These are phyloP conservation scores for Diabrotica balteata DNA, from an alignment of 2,888 invertebrate species.

Conservation along the genomic window DNA sequence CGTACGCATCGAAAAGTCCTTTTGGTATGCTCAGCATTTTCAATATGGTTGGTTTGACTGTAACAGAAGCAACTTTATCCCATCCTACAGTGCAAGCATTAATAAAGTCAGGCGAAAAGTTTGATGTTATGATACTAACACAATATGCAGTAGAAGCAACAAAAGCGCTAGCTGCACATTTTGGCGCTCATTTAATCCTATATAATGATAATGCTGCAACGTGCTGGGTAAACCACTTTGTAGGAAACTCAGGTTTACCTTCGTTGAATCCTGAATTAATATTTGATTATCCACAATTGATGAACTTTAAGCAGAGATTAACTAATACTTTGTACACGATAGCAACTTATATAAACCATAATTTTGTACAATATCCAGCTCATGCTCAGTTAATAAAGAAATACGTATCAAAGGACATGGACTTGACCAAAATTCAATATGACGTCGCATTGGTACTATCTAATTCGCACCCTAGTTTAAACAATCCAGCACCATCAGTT, in stretches of 20 bases:
- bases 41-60: too few species aligned
- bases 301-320: constrained; percentile 64
- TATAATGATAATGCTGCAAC: constrained; percentile 60
- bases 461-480: constrained; percentile 62
- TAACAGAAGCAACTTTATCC: too few species aligned
- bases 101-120: constrained; percentile 43
- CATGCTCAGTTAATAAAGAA: constrained; percentile 45
- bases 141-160: constrained; percentile 55
- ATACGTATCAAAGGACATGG: constrained; percentile 46
- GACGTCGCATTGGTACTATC: constrained; percentile 47
- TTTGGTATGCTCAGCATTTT: too few species aligned
- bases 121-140: constrained; percentile 61
- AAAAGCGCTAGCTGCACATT: constrained; percentile 55
- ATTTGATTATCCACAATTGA: constrained; percentile 56
- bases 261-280: constrained; percentile 62
- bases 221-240: constrained; percentile 60
- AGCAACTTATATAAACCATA: constrained; percentile 39
- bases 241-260: constrained; percentile 60
- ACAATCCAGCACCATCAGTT: constrained; percentile 60
- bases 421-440: constrained; percentile 42
- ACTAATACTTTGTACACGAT: constrained; percentile 59
- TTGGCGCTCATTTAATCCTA: constrained; percentile 54
- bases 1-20: too few species aligned
- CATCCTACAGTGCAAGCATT: not conserved
- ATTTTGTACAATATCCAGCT: constrained; percentile 39